phyloP scores from a whole-genome alignment of 2,888 invertebrate species.

The Dinocampus coccinellae region DNA sequence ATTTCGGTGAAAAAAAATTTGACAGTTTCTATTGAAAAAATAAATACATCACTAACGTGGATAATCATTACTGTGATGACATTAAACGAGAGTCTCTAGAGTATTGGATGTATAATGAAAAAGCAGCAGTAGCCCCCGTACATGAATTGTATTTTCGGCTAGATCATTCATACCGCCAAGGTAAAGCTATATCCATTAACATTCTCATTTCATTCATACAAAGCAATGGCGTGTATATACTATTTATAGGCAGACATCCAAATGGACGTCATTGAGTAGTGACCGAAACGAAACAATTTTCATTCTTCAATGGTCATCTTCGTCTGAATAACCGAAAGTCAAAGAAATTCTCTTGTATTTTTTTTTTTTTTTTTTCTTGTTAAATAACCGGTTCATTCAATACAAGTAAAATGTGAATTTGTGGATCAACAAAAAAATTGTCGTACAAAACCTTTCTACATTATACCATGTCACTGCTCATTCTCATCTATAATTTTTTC shows the following conservation, averaged over 20 bases:
- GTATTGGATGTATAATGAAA: not conserved
- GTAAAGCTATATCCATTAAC: conserved; percentile 24
- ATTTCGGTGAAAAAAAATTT: not conserved
- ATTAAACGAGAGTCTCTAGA: conserved; percentile 4
- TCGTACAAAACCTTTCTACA: no score
- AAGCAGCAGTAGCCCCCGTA: conserved; percentile 8
- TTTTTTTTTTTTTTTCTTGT: no score
- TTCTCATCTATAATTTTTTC: no score
- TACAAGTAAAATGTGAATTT: conserved; percentile 34
- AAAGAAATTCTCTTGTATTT: conserved; percentile 30
- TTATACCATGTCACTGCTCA: no score
- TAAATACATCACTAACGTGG: not conserved
- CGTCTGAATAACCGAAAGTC: conserved; percentile 24
- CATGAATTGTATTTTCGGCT: not conserved
- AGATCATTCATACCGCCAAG: not conserved
- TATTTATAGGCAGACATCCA: conserved; percentile 31
- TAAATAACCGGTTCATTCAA: conserved; percentile 40
- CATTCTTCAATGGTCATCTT: conserved; percentile 47
- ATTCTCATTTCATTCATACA: conserved; percentile 26
- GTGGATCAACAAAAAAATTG: no score
- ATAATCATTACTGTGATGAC: conserved; percentile 14
- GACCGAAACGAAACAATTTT: conserved; percentile 60
- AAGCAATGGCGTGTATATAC: not conserved
- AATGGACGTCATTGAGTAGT: conserved; percentile 49
- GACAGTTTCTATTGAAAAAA: not conserved